Evolutionary conservation across 2,797 vertebrate species (phyloP), one percentile per base, ranked within the genome.

Genomic region (Petrocephalus sullivani): DNA sequence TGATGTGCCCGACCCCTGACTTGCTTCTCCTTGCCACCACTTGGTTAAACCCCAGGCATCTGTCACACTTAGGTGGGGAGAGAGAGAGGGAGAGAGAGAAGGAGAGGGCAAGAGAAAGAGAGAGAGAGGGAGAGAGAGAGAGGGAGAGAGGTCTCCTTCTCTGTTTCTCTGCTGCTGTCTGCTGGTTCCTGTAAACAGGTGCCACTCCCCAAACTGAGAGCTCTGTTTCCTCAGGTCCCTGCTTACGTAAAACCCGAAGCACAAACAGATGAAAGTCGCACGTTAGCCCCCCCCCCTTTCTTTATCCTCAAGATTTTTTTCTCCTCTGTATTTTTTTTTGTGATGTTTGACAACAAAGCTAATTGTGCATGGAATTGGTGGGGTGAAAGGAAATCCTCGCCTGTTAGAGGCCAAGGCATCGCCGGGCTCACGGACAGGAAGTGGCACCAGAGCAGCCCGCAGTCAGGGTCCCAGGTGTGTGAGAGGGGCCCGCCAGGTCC

Each of bases 341-440:
- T 88, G 87, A 90, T 88, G 71, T 90, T 88, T 91, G 86, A 90
- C 89, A 8, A 85, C 88, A 41, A 90, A 84, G 88, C 92, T 92
- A 90, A 93, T 92, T 92, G 89, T 92, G 75, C 85, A 87, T 91
- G 92, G 91, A 94, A 94, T 93, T 92, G 91, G 92, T 90, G 87
- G 37, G 89, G 92, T 92, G 91, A 92, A 92, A 95, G 94, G 94
- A 95, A 95, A 95, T 95, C 94, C 94, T 94, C 92, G 90, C 84
- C 92, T 88, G 0, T 71, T 89, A 90, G 89, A 91, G 95, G 93
- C 93, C 94, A 95, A 94, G 94, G 93, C 93, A 94, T 93, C 92
- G 87, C 90, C 89, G 57, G 94, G 91, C 89, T 56, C 54, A 91
- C 83, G 89, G 89, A 91, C 94, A 94, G 95, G 94, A 95, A 95